These are phyloP conservation scores for Lonchura striata DNA, from an alignment of 2,113 vertebrate species.

Conservation along the genomic window DNA sequence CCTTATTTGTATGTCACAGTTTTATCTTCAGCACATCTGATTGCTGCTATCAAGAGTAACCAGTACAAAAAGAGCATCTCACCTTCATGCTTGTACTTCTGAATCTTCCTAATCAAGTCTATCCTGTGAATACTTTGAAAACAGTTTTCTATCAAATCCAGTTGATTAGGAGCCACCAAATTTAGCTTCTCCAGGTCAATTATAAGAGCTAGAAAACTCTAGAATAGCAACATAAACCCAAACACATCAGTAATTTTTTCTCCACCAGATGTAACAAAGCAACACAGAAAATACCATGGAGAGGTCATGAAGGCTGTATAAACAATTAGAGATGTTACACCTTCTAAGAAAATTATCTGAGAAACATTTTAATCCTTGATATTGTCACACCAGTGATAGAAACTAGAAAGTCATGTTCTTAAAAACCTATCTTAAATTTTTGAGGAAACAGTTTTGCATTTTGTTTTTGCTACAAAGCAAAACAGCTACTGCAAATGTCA, in stretches of 20 bases:
- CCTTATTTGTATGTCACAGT: not conserved
- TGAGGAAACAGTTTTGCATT: not conserved
- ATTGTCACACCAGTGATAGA: not conserved
- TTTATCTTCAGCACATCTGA: not conserved
- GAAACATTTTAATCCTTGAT: not conserved
- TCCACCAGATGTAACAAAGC: not conserved
- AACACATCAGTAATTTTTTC: not conserved
- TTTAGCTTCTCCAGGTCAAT: constrained; percentile 87
- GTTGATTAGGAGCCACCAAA: constrained; percentile 77
- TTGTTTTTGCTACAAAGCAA: not conserved
- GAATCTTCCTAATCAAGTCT: constrained; percentile 85
- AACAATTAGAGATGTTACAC: not conserved
- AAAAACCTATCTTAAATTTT: not conserved
- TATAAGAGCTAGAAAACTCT: constrained; percentile 88
- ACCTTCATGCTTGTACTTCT: constrained; percentile 80
- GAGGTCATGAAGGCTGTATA: not conserved
- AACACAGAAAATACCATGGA: not conserved
- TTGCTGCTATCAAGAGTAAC: not conserved
- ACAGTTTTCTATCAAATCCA: constrained; percentile 82
- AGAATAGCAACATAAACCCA: constrained; percentile 15
- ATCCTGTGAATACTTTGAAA: constrained; percentile 79
- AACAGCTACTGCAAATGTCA: not conserved
- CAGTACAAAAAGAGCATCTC: constrained; percentile 6
- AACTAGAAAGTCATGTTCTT: not conserved
- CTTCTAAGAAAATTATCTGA: not conserved